A percentile compares a stretch with the other conserved stretches of the same genome.
Conservation (phyloP, 2,113 vertebrate species). For the Chinchilla lanigera region DNA sequence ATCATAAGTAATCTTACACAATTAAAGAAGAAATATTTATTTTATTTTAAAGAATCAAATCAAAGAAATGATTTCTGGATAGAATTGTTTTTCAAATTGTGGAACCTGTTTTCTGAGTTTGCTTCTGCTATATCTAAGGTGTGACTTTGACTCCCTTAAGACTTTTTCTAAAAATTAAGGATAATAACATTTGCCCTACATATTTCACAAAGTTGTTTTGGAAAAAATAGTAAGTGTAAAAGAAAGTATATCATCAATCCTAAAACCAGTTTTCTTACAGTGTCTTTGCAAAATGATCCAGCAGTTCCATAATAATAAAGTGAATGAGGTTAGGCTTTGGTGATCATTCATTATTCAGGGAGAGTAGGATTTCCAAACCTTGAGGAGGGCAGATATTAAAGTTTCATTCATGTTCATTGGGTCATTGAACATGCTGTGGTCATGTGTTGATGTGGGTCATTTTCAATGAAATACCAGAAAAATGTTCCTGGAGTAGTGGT, state of each 20-base stretch:
- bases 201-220: slow-evolving; percentile 30
- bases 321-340: background rate
- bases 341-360: background rate
- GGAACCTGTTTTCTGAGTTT: background rate
- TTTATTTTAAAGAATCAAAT: slow-evolving; percentile 6
- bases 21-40: background rate
- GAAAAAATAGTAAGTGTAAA: background rate
- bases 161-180: background rate
- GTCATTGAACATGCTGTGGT: too few species aligned
- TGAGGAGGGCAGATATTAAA: background rate
- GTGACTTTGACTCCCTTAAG: background rate
- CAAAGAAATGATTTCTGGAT: background rate
- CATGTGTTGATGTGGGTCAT: background rate
- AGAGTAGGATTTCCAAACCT: background rate
- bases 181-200: background rate
- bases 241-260: background rate
- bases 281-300: background rate
- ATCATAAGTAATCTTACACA: background rate
- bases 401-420: background rate
- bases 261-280: background rate
- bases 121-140: background rate
- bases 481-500: background rate
- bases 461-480: background rate
- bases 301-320: background rate
- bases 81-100: background rate